These are phyloP conservation scores for Mobula hypostoma DNA, from an alignment of 2,113 vertebrate genomes.

Conservation along the genomic window DNA sequence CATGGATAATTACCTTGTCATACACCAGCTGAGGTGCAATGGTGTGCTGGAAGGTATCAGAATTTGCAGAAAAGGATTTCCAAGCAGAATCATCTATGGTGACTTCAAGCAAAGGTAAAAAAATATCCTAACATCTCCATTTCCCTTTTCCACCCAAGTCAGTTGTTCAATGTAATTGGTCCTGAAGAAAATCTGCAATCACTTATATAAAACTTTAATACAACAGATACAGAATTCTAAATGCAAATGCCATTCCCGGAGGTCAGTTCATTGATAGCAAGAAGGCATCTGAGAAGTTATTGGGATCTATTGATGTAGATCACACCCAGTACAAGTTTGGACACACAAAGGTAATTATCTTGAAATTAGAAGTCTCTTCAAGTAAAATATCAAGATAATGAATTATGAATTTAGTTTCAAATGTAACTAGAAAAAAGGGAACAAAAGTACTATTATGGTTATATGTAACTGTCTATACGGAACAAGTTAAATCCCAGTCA, in stretches of 20 bases:
- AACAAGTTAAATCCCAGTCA: neutral
- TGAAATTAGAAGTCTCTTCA: neutral
- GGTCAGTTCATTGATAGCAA: conserved; percentile 70
- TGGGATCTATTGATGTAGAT: conserved; percentile 69
- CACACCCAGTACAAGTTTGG: conserved; percentile 72
- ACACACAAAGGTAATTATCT: conserved; percentile 66
- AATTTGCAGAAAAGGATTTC: conserved; percentile 84
- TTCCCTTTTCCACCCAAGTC: neutral
- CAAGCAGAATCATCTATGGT: conserved; percentile 77
- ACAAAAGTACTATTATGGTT: too few relatives aligned
- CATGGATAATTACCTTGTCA: conserved; percentile 79
- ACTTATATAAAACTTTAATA: conserved; percentile 1
- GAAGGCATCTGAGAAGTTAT: conserved; percentile 67
- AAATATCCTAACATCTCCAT: neutral
- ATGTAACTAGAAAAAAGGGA: neutral
- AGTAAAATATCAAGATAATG: neutral
- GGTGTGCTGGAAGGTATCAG: conserved; percentile 80
- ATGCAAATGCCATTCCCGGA: conserved; percentile 70
- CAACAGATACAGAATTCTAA: conserved; percentile 72
- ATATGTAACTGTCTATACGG: neutral
- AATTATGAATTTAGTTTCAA: neutral
- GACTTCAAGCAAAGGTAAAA: conserved; percentile 79
- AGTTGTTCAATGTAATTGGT: neutral
- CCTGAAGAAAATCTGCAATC: neutral
- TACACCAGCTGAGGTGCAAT: conserved; percentile 79